Conservation (phyloP, 2,113 vertebrate genomes). For the Galbula dea region DNA sequence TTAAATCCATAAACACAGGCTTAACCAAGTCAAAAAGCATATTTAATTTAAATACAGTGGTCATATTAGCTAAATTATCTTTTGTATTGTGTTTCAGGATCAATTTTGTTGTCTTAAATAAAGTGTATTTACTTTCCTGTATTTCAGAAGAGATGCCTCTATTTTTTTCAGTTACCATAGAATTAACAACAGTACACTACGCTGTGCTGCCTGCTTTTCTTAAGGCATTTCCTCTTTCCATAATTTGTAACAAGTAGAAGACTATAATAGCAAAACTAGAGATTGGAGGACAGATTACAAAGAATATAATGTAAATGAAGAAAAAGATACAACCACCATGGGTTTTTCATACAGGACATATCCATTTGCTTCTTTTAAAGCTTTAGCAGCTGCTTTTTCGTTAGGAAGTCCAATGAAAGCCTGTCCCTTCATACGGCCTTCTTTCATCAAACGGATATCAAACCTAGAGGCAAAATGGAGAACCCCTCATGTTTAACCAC, state of each 20-base stretch:
- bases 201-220: background rate
- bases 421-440: constrained; percentile 98
- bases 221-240: background rate
- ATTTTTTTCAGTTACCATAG: background rate
- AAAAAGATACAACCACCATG: constrained; percentile 98
- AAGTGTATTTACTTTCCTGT: background rate
- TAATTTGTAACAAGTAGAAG: background rate
- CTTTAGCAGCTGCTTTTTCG: constrained; percentile 89
- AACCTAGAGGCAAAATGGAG: constrained; percentile 78
- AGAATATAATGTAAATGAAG: background rate
- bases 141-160: background rate
- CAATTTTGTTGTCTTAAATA: background rate
- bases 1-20: background rate
- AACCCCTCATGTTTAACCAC: background rate
- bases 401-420: constrained; percentile 94
- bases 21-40: background rate
- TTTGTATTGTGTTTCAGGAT: background rate
- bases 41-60: background rate
- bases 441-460: constrained; percentile 96
- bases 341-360: constrained; percentile 92
- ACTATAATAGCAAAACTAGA: background rate
- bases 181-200: background rate
- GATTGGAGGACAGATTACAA: background rate
- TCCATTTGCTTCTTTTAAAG: constrained; percentile 92
- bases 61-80: background rate